These are phyloP conservation scores for Lepilemur ruficaudatus DNA, from an alignment of 2,797 vertebrate genomes.

Conservation along the genomic window DNA sequence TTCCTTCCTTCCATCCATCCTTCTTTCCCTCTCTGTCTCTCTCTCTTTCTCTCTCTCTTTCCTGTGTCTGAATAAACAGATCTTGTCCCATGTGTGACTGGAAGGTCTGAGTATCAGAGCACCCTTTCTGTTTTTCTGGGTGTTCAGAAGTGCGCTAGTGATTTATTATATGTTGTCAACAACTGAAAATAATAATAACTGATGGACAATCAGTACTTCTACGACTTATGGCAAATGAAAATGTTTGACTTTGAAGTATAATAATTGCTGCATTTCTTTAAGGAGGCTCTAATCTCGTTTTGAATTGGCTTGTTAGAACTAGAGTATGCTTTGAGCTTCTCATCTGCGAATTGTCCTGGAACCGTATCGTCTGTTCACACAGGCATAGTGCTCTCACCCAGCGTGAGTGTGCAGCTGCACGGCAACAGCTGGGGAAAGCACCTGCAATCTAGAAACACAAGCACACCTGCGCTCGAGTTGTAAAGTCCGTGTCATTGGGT, in stretches of 20 bases:
- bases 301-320: background rate
- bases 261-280: background rate
- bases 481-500: background rate
- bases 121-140: background rate
- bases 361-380: fast-evolving
- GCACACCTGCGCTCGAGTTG: background rate
- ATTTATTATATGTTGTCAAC: background rate
- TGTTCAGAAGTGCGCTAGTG: fast-evolving
- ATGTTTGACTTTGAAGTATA: background rate
- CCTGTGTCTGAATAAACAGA: too few relatives aligned
- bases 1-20: too few relatives aligned
- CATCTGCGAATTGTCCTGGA: slow-evolving; percentile 52
- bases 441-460: background rate
- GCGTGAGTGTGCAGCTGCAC: slow-evolving; percentile 44
- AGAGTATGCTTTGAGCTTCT: background rate
- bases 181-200: background rate
- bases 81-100: background rate
- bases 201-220: fast-evolving
- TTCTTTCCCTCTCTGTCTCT: too few relatives aligned
- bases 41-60: background rate
- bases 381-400: too few relatives aligned
- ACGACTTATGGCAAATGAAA: background rate
- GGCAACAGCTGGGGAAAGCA: background rate
- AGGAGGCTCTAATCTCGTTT: background rate
- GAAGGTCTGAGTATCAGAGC: background rate